Percentiles rank a stretch among this genome's conserved stretches.
These are phyloP conservation scores for Novumbra hubbsi DNA, from an alignment of 2,797 vertebrate species.

Conservation along the genomic window DNA sequence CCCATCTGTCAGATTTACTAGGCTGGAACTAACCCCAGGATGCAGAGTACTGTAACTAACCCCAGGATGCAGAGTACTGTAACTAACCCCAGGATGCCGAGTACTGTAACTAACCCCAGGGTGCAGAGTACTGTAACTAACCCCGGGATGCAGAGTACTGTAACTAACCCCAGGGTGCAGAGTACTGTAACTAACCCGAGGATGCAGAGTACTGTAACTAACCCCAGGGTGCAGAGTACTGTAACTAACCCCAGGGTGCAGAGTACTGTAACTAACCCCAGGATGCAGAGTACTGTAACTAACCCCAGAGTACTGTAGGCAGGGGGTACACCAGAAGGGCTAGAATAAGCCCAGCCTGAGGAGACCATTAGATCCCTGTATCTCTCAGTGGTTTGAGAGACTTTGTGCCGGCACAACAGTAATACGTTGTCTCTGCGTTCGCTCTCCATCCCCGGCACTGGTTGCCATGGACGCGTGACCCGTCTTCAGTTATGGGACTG, in stretches of 20 bases:
- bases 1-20: constrained; percentile 6
- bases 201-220: constrained; percentile 47
- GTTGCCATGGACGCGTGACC: no score
- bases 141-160: constrained; percentile 31
- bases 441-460: not conserved
- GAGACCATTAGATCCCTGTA: not conserved
- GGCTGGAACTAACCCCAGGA: constrained; percentile 34
- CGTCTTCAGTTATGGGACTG: not conserved
- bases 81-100: constrained; percentile 34
- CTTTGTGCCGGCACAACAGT: not conserved
- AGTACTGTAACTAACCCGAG: not conserved
- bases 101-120: constrained; percentile 41
- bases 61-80: constrained; percentile 33
- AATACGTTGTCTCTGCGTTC: not conserved
- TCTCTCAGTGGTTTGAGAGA: not conserved
- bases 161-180: constrained; percentile 43
- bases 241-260: constrained; percentile 39
- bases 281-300: constrained; percentile 46
- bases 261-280: not conserved
- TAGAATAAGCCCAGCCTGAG: not conserved
- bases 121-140: constrained; percentile 40
- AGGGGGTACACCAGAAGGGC: constrained; percentile 22
- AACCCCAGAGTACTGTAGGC: constrained; percentile 51
- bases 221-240: constrained; percentile 38
- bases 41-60: constrained; percentile 16